phyloP scores from a whole-genome alignment of 2,113 vertebrate species.

The Heterotilapia buettikoferi region DNA sequence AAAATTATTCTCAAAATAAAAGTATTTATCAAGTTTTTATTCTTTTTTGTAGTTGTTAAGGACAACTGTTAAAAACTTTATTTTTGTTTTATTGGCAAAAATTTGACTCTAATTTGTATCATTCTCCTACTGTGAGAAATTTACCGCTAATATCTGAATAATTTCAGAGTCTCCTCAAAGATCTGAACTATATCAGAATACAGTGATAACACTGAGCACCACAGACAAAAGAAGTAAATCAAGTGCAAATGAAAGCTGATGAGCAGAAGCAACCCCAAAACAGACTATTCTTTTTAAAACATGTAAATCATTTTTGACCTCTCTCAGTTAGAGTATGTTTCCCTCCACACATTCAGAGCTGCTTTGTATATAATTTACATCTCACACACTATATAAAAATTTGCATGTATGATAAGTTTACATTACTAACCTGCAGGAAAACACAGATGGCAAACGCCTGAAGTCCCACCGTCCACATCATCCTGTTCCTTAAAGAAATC shows the following conservation, averaged over 20 bases:
- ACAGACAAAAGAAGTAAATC: neutral
- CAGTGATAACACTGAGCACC: neutral
- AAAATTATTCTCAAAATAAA: neutral
- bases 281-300: neutral
- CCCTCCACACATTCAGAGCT: neutral
- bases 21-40: neutral
- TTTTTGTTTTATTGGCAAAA: neutral
- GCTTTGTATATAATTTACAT: neutral
- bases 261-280: neutral
- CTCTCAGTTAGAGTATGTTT: neutral
- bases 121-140: neutral
- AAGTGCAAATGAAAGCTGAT: neutral
- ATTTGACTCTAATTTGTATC: neutral
- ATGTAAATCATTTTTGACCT: neutral
- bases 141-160: neutral
- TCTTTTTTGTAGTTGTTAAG: neutral
- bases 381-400: neutral
- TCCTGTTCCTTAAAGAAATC: neutral
- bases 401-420: neutral
- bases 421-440: conserved; percentile 33
- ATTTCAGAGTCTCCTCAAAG: neutral
- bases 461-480: conserved; percentile 24
- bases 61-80: neutral
- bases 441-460: neutral
- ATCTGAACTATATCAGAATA: neutral